Evolutionary conservation across 2,797 vertebrate species (phyloP).

Genomic region (Heliangelus exortis): DNA sequence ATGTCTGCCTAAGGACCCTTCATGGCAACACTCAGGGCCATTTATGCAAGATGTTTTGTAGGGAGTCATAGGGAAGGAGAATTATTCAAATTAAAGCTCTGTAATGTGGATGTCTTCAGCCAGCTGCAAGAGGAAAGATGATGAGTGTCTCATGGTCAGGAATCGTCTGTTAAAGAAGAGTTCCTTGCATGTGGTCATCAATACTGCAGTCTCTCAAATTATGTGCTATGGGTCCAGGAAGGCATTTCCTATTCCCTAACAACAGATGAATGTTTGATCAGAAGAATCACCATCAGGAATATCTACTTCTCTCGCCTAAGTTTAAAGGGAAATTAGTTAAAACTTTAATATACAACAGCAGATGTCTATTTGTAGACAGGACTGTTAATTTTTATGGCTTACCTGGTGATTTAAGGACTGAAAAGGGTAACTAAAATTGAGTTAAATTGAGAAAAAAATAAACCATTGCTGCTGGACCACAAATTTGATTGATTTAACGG

Average conservation of each 20-base stretch:
- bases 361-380: neutral
- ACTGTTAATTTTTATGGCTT: neutral
- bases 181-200: neutral
- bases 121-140: neutral
- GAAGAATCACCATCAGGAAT: neutral
- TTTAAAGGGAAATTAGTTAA: neutral
- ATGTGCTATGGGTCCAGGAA: neutral
- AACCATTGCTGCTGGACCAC: neutral
- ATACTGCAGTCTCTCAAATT: neutral
- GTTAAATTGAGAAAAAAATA: neutral
- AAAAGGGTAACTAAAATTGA: neutral
- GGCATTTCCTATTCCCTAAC: neutral
- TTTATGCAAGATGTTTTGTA: neutral
- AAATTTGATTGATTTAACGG: neutral
- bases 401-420: neutral
- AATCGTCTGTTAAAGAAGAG: neutral
- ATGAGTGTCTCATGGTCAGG: neutral
- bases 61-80: neutral
- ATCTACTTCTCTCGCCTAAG: neutral
- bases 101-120: neutral
- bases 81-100: neutral
- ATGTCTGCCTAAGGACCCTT: neutral
- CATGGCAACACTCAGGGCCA: neutral
- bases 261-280: neutral
- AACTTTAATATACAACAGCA: neutral